Evolutionary conservation across 2,888 invertebrate genomes (phyloP).

Genomic region (Tachina lurida): DNA sequence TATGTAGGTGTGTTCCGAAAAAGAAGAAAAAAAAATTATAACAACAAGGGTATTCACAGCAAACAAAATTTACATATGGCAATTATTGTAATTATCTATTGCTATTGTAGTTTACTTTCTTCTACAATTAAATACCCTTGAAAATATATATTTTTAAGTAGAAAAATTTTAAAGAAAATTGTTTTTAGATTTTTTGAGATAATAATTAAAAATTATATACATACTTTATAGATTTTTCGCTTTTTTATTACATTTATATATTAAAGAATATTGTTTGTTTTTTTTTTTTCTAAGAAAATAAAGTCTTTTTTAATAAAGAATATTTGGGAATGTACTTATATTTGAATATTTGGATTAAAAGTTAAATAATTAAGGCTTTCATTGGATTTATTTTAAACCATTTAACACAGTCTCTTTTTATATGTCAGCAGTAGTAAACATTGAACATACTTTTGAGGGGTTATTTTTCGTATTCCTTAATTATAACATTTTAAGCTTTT

Average conservation of each 20-base stretch:
- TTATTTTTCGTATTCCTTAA: slow-evolving; percentile 1
- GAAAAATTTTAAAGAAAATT: slow-evolving; percentile 32
- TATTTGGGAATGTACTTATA: slow-evolving; percentile 55
- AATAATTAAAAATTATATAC: slow-evolving; percentile 22
- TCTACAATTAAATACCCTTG: background rate
- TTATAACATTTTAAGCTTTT: slow-evolving; percentile 21
- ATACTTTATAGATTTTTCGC: slow-evolving; percentile 4
- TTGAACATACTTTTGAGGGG: slow-evolving; percentile 28
- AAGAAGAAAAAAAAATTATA: background rate
- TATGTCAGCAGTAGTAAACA: background rate
- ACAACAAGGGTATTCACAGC: slow-evolving; percentile 16
- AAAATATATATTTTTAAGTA: background rate
- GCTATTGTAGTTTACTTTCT: slow-evolving; percentile 2
- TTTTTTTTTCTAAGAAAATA: slow-evolving; percentile 33
- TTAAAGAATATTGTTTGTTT: background rate
- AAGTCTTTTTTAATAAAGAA: slow-evolving; percentile 38
- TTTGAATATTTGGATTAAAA: slow-evolving; percentile 41
- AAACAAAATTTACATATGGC: slow-evolving; percentile 26
- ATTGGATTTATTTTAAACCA: slow-evolving; percentile 4
- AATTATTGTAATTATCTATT: slow-evolving; percentile 24
- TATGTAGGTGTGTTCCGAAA: background rate
- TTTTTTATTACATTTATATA: slow-evolving; percentile 13
- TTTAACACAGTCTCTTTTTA: slow-evolving; percentile 33
- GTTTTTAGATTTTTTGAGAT: slow-evolving; percentile 11
- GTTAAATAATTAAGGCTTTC: slow-evolving; percentile 25